phyloP scores from a whole-genome alignment of 2,888 invertebrate genomes.

The Tribolium freemani region DNA sequence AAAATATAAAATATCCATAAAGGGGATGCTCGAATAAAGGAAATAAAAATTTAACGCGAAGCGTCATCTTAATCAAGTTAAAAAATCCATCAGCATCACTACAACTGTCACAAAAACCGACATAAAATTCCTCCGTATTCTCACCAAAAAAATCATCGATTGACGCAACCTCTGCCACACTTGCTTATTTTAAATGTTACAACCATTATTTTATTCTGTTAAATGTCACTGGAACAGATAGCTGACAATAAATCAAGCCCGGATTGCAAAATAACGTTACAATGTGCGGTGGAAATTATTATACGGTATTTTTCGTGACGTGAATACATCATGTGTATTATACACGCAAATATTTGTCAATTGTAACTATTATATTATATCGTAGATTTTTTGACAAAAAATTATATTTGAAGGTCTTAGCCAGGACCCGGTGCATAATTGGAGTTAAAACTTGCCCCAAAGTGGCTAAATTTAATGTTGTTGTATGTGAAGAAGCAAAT shows the following conservation, averaged over 20 bases:
- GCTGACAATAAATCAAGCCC: conserved; percentile 14
- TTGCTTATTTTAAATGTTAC: conserved; percentile 1
- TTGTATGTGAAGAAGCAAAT: conserved; percentile 22
- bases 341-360: no score
- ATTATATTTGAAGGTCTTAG: no score
- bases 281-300: background rate
- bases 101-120: background rate
- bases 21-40: background rate
- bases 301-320: background rate
- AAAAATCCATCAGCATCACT: background rate
- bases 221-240: conserved; percentile 12
- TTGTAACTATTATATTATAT: no score
- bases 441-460: no score
- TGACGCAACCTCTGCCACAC: background rate
- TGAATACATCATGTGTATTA: background rate
- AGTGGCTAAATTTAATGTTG: conserved; percentile 10
- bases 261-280: conserved; percentile 9
- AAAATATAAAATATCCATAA: conserved; percentile 19
- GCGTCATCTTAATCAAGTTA: background rate
- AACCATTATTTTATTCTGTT: conserved; percentile 14
- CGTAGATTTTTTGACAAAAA: no score
- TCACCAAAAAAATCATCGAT: background rate
- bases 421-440: no score
- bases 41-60: conserved; percentile 18
- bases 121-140: background rate